Conservation (phyloP, 1,140 invertebrate genomes). For the Micrasema minimum region DNA sequence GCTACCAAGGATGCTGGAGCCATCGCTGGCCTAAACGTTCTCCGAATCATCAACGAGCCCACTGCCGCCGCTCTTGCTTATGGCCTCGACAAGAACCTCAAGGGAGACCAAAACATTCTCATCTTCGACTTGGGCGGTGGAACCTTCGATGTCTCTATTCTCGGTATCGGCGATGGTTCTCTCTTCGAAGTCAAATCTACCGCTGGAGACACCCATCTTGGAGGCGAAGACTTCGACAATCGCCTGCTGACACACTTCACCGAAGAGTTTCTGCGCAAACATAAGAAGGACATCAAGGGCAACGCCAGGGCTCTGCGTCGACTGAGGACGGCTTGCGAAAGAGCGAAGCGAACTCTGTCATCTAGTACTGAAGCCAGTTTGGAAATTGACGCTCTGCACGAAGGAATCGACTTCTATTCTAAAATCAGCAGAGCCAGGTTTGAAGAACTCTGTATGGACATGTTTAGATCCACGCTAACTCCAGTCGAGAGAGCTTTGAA, state of each 20-base stretch:
- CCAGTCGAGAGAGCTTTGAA: conserved; percentile 79
- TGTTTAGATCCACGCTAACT: conserved; percentile 76
- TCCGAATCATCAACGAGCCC: conserved; percentile 86
- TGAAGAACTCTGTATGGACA: conserved; percentile 88
- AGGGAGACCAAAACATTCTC: conserved; percentile 81
- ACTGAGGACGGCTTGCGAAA: conserved; percentile 80
- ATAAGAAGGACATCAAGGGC: conserved; percentile 79
- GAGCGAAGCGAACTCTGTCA: conserved; percentile 75
- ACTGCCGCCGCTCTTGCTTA: conserved; percentile 87
- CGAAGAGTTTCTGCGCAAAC: conserved; percentile 85
- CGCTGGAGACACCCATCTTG: conserved; percentile 80
- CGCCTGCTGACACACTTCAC: conserved; percentile 84
- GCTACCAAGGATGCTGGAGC: conserved; percentile 80
- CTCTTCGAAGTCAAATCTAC: conserved; percentile 84
- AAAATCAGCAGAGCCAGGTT: conserved; percentile 86
- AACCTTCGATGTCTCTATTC: conserved; percentile 87
- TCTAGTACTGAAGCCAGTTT: conserved; percentile 76
- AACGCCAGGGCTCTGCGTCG: conserved; percentile 83
- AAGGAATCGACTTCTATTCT: conserved; percentile 87
- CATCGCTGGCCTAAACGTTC: conserved; percentile 81
- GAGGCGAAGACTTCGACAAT: conserved; percentile 83
- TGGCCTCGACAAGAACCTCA: conserved; percentile 84
- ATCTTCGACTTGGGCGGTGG: conserved; percentile 82
- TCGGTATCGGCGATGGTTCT: conserved; percentile 87
- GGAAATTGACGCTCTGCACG: conserved; percentile 80